Conservation (phyloP, 2,888 invertebrate species). For the Polyploca ridens region DNA sequence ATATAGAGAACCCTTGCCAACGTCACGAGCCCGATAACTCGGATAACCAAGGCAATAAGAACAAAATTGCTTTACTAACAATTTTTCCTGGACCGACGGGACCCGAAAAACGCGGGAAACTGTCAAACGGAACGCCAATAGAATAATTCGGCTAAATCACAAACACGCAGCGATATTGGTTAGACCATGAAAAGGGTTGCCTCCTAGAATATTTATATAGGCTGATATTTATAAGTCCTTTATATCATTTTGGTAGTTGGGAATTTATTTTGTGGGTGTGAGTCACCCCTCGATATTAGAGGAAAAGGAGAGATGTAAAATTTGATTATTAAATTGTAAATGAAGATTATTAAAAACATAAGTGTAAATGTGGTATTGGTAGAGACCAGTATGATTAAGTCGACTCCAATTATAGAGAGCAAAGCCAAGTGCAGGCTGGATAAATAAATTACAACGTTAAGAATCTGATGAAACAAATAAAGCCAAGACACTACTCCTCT, state of each 20-base stretch:
- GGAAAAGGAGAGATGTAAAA: no score
- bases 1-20: background rate
- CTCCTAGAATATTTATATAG: background rate
- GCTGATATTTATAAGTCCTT: background rate
- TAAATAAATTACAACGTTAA: no score
- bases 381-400: no score
- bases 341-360: no score
- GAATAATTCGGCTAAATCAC: conserved; percentile 45
- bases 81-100: conserved; percentile 21
- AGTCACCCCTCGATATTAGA: no score
- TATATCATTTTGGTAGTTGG: background rate
- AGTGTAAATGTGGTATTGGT: no score
- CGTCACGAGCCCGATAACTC: background rate
- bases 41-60: conserved; percentile 11
- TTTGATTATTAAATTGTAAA: no score
- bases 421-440: no score
- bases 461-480: no score
- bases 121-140: conserved; percentile 37
- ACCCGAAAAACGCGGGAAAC: conserved; percentile 18
- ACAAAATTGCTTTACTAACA: conserved; percentile 20
- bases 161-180: conserved; percentile 28
- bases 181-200: conserved; percentile 6
- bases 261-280: background rate
- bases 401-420: no score
- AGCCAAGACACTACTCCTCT: no score